Evolutionary conservation across 2,113 vertebrate genomes (phyloP).

Genomic region (Caretta caretta): DNA sequence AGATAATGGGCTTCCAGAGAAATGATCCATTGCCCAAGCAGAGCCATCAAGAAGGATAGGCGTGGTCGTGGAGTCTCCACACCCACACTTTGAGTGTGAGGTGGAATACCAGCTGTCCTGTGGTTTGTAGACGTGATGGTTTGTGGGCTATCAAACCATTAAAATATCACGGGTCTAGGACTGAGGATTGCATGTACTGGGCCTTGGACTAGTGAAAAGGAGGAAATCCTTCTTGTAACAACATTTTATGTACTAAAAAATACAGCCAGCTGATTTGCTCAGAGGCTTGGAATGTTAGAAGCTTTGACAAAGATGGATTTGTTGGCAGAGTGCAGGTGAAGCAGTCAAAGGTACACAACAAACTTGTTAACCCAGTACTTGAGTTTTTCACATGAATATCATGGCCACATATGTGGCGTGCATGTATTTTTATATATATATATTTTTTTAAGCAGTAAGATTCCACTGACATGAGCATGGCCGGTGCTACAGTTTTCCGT

Average conservation of each 20-base stretch:
- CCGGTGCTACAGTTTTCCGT: not conserved
- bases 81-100: not conserved
- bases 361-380: not conserved
- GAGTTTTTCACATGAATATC: not conserved
- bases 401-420: not conserved
- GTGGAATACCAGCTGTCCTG: not conserved
- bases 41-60: not conserved
- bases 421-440: not conserved
- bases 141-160: not conserved
- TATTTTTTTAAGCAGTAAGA: not conserved
- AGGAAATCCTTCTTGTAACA: not conserved
- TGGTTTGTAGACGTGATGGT: not conserved
- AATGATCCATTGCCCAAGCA: not conserved
- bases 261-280: not conserved
- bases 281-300: not conserved
- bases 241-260: not conserved
- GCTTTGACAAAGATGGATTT: not conserved
- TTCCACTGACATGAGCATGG: not conserved
- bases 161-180: not conserved
- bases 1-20: not conserved
- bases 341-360: not conserved
- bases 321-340: not conserved
- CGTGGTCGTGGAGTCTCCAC: not conserved
- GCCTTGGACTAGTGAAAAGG: not conserved
- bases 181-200: not conserved